phyloP scores from a whole-genome alignment of 2,888 invertebrate genomes.

The Nymphalis polychloros region DNA sequence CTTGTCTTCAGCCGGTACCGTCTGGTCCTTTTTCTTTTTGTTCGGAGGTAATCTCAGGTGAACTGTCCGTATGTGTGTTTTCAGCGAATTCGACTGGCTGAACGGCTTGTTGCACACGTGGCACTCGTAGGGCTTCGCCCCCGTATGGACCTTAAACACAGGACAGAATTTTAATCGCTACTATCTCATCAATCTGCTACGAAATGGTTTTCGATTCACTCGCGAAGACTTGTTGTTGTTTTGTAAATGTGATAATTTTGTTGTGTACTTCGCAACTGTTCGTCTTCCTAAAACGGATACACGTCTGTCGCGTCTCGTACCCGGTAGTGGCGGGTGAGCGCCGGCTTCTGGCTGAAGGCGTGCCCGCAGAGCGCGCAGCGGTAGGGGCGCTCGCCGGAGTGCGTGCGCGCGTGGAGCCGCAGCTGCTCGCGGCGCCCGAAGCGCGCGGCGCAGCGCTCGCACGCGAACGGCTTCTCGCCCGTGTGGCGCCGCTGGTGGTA shows the following conservation, averaged over 20 bases:
- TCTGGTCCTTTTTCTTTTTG: constrained; percentile 37
- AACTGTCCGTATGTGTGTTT: constrained; percentile 59
- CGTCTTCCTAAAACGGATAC: no score
- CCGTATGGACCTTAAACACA: constrained; percentile 61
- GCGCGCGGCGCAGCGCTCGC: constrained; percentile 50
- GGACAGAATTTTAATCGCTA: no score
- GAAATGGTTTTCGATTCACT: no score
- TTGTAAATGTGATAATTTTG: no score
- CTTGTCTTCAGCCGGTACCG: not conserved
- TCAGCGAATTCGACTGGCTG: constrained; percentile 68
- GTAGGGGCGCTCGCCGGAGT: constrained; percentile 69
- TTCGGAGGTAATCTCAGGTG: constrained; percentile 58
- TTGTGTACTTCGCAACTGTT: no score
- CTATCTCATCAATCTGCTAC: no score
- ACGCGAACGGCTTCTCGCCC: constrained; percentile 62
- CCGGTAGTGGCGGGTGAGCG: constrained; percentile 76
- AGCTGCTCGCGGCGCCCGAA: constrained; percentile 59
- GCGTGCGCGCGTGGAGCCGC: constrained; percentile 54
- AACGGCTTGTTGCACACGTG: constrained; percentile 63
- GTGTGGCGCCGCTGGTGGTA: constrained; percentile 70
- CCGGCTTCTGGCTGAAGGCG: constrained; percentile 70
- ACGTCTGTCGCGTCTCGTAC: no score
- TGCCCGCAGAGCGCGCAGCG: constrained; percentile 60
- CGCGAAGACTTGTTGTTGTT: no score
- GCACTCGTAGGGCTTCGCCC: constrained; percentile 65